These are phyloP conservation scores for Stenodera caucasica DNA, from an alignment of 2,888 invertebrate species.

Conservation along the genomic window DNA sequence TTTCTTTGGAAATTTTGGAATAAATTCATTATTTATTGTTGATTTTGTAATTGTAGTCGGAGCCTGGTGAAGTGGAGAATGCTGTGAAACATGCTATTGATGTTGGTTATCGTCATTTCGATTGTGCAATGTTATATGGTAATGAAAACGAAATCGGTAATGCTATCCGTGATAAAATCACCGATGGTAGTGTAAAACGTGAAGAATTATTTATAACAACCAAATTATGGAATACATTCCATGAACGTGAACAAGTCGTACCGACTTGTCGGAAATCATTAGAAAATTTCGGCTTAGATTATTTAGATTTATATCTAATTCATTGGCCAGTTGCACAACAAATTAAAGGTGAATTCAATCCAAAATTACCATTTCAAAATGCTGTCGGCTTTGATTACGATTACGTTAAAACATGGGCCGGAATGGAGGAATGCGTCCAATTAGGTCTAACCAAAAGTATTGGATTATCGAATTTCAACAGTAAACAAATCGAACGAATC, in stretches of 20 bases:
- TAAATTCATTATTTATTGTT: too few relatives aligned
- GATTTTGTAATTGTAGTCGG: too few relatives aligned
- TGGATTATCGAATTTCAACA: slow-evolving; percentile 77
- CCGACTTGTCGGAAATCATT: slow-evolving; percentile 53
- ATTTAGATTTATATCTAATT: slow-evolving; percentile 61
- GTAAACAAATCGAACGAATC: slow-evolving; percentile 66
- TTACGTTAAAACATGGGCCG: slow-evolving; percentile 68
- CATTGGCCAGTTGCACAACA: slow-evolving; percentile 56
- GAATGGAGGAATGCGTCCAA: slow-evolving; percentile 66
- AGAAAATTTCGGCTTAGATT: slow-evolving; percentile 57
- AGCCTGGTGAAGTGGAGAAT: slow-evolving; percentile 63
- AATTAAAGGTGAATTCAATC: slow-evolving; percentile 30
- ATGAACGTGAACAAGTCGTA: slow-evolving; percentile 64
- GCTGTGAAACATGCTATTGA: slow-evolving; percentile 76
- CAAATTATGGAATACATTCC: slow-evolving; percentile 89
- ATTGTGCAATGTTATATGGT: slow-evolving; percentile 73
- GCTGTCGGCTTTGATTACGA: slow-evolving; percentile 59
- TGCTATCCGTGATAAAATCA: slow-evolving; percentile 66
- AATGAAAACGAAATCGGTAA: slow-evolving; percentile 76
- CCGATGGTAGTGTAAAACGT: slow-evolving; percentile 68
- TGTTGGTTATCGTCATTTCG: slow-evolving; percentile 78
- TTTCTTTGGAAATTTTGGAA: slow-evolving; percentile 35
- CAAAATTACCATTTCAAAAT: slow-evolving; percentile 44
- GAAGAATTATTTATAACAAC: slow-evolving; percentile 74
- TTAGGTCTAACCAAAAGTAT: slow-evolving; percentile 68